phyloP scores from a whole-genome alignment of 2,113 vertebrate genomes.

The Forbesichthys agassizii region DNA sequence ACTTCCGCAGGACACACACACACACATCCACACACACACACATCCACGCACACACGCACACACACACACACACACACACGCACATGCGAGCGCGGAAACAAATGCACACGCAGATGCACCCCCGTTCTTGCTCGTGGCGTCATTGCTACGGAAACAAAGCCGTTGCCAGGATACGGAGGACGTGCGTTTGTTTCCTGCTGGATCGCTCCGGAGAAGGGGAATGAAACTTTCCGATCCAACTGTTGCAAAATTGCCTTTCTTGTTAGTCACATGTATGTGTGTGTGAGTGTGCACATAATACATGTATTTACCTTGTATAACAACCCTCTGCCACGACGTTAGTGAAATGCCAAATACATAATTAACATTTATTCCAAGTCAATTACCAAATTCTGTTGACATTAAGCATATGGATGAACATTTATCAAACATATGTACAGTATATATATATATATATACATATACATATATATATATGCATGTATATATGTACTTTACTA shows the following conservation, averaged over 20 bases:
- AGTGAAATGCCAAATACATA: conserved; percentile 53
- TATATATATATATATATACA: too few relatives aligned
- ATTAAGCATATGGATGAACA: conserved; percentile 33
- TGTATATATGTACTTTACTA: too few relatives aligned
- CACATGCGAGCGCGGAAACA: not conserved
- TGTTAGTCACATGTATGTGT: conserved; percentile 25
- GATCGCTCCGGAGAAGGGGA: conserved; percentile 56
- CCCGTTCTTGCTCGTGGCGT: conserved; percentile 38
- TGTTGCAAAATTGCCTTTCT: conserved; percentile 32
- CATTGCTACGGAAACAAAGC: conserved; percentile 42
- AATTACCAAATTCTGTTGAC: conserved; percentile 36
- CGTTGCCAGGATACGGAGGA: conserved; percentile 67
- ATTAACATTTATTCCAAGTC: conserved; percentile 43
- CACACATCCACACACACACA: not conserved
- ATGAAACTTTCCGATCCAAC: conserved; percentile 58
- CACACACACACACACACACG: not conserved
- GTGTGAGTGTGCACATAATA: conserved; percentile 18
- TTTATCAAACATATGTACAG: conserved; percentile 6
- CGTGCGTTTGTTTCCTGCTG: conserved; percentile 58
- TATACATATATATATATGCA: not conserved
- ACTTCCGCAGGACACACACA: not conserved
- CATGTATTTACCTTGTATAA: conserved; percentile 2
- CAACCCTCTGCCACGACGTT: not conserved
- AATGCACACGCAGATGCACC: conserved; percentile 7
- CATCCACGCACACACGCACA: conserved; percentile 15